phyloP scores from a whole-genome alignment of 2,797 vertebrate species.

The Cichlasoma orientale region DNA sequence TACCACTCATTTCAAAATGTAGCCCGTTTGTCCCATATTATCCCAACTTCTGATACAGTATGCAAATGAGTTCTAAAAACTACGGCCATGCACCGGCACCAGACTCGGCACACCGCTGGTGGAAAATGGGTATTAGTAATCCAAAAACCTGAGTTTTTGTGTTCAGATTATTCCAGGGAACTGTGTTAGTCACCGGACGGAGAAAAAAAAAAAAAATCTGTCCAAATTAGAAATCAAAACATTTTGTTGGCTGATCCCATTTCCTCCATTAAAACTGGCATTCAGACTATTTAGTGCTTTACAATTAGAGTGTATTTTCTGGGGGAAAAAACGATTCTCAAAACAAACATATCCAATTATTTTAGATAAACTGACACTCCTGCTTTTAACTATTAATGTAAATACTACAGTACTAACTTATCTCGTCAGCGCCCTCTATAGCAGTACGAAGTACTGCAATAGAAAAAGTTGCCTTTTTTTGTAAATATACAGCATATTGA shows the following conservation, averaged over 20 bases:
- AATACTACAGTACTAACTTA: no score
- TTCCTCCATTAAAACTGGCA: neutral
- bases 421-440: neutral
- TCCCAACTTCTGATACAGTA: neutral
- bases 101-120: neutral
- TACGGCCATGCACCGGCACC: neutral
- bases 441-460: no score
- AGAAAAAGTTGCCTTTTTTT: neutral
- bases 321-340: no score
- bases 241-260: neutral
- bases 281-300: neutral
- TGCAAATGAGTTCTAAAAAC: neutral
- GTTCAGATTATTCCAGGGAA: neutral
- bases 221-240: neutral
- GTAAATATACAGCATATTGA: no score
- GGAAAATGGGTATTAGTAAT: neutral
- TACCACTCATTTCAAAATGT: neutral
- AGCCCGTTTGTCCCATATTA: neutral
- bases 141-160: neutral
- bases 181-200: neutral
- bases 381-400: neutral
- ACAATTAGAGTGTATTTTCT: no score
- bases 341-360: neutral
- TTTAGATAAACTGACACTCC: neutral
- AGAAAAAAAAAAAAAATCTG: neutral